Base-by-base conservation (phyloP, 2,797 vertebrate species). In the Sylvia borin region DNA sequence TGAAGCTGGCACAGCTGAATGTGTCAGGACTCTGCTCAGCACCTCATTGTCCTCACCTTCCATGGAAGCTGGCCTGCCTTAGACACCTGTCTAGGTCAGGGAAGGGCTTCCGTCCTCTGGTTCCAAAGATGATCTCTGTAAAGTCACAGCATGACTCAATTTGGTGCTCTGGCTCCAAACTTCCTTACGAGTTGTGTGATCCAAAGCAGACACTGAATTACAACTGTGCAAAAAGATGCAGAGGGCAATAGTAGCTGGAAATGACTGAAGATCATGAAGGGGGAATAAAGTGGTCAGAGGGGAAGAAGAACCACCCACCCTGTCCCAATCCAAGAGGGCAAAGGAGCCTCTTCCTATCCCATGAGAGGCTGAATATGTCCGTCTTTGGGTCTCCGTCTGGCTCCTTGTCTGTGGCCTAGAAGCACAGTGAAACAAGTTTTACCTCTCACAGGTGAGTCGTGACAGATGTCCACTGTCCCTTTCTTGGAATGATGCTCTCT, bases 391-490 rank as follows among this genome's bases (percentile, higher is more conserved):
- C 47, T 92, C 24, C 27, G 8, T 31, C 29, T 75, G n/a, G 26
- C 17, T 55, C 13, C 42, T 73, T 2, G 0, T 64, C 57, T 71
- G 38, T 65, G 45, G 57, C 22, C 20, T 76, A 64, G 48, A 43
- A n/a, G 20, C 16, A 61, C 25, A 47, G 7, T 3, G 29, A 64
- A 43, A 53, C 20, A 53, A n/a, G 9, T n/a, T 95, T 72, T 45
- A 22, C 18, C 26, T 60, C 48, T 51, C 34, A 24, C 15, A 22
- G 47, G n/a, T 92, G 45, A 67, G 71, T 75, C 40, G 55, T 2
- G 1, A 32, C 2, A 9, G 7, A n/a, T 54, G 17, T 10, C 25
- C 2, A 0, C 3, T 57, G 5, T 65, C 12, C 17, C 15, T 57
- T 61, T 18, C 43, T 58, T 55, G 90, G 27, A 64, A 20, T 93